These are phyloP conservation scores for Acronicta aceris DNA, from an alignment of 2,888 invertebrate species.

Conservation along the genomic window DNA sequence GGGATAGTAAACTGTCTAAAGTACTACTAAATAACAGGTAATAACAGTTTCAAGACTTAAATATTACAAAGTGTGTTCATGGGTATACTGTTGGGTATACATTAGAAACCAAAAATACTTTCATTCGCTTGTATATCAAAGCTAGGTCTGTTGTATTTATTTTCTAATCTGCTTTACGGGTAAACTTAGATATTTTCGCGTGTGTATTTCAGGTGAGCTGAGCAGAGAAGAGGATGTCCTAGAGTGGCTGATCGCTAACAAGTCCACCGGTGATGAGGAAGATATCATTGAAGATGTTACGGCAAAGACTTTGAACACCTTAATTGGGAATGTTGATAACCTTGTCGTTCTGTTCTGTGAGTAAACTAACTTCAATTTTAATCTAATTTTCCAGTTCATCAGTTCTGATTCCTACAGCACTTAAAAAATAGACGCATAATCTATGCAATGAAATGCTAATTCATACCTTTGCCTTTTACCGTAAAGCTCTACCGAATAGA, in stretches of 20 bases:
- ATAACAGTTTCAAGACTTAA: constrained; percentile 30
- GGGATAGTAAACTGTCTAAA: constrained; percentile 36
- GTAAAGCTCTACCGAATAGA: too few species aligned
- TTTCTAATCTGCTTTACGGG: constrained; percentile 13
- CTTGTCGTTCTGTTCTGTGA: constrained; percentile 97
- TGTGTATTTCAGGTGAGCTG: constrained; percentile 91
- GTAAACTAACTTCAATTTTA: constrained; percentile 66
- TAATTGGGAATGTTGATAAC: constrained; percentile 96
- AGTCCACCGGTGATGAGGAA: constrained; percentile 97
- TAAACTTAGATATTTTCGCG: constrained; percentile 4
- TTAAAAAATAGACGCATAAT: too few species aligned
- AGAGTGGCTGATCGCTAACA: constrained; percentile 97
- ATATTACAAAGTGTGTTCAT: constrained; percentile 20
- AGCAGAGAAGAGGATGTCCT: constrained; percentile 97
- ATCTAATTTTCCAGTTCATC: background rate
- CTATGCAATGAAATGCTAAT: too few species aligned
- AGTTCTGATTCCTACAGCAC: too few species aligned
- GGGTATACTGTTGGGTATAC: constrained; percentile 10
- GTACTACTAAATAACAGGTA: constrained; percentile 32
- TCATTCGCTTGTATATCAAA: constrained; percentile 15
- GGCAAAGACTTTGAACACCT: constrained; percentile 95
- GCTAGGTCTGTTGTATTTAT: constrained; percentile 30
- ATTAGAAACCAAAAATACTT: constrained; percentile 24
- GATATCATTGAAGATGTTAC: constrained; percentile 98
- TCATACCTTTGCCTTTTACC: too few species aligned